phyloP scores from a whole-genome alignment of 2,113 vertebrate genomes.

The Xyrauchen texanus region DNA sequence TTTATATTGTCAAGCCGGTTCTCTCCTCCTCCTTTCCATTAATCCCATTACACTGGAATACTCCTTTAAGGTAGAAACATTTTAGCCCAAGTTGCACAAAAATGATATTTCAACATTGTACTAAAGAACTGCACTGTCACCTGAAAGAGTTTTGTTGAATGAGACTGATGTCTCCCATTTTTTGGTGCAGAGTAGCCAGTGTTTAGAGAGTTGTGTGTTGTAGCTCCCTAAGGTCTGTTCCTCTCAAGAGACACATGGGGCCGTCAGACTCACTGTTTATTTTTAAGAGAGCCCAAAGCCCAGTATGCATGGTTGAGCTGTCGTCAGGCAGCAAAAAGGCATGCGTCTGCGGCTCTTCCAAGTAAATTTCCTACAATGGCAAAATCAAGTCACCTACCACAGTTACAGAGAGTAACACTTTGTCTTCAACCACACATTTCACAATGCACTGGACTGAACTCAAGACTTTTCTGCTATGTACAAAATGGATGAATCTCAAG shows the following conservation, averaged over 20 bases:
- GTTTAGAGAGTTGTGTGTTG: constrained; percentile 49
- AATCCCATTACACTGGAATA: no score
- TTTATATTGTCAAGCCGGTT: no score
- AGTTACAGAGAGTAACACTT: constrained; percentile 38
- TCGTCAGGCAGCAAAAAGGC: constrained; percentile 60
- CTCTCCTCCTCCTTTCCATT: no score
- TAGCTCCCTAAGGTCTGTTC: constrained; percentile 35
- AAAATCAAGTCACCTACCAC: constrained; percentile 50
- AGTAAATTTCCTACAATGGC: constrained; percentile 56
- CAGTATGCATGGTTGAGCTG: constrained; percentile 58
- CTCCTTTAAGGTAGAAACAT: no score
- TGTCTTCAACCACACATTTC: constrained; percentile 16
- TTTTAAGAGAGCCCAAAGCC: constrained; percentile 60
- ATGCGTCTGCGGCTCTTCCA: constrained; percentile 54
- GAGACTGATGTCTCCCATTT: constrained; percentile 31
- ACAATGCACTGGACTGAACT: constrained; percentile 20
- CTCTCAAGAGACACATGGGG: constrained; percentile 53
- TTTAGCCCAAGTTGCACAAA: no score
- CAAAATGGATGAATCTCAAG: no score
- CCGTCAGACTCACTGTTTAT: constrained; percentile 62
- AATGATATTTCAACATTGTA: no score
- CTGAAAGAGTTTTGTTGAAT: constrained; percentile 22
- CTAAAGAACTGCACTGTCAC: no score
- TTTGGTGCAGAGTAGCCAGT: constrained; percentile 31
- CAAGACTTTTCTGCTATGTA: not conserved